Conservation (phyloP, 2,797 vertebrate genomes). For the Eulemur mongoz region DNA sequence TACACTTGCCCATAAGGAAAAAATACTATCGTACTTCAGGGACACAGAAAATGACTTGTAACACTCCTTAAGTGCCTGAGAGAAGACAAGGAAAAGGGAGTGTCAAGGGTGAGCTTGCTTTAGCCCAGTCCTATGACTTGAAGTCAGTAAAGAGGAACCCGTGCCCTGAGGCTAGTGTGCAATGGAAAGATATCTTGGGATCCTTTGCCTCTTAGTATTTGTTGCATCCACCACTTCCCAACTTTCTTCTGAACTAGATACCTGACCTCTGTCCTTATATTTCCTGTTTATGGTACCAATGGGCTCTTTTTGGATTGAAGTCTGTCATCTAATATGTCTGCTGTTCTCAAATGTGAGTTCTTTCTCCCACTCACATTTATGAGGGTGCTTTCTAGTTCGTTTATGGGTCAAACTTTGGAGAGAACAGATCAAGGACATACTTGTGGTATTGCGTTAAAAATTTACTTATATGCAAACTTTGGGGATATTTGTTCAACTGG, state of each 20-base stretch:
- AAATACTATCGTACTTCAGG: background rate
- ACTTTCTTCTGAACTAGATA: background rate
- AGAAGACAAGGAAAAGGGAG: background rate
- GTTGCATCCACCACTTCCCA: background rate
- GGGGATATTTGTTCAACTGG: background rate
- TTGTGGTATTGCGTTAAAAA: background rate
- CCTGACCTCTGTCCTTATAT: background rate
- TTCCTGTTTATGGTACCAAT: background rate
- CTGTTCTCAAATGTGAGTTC: background rate
- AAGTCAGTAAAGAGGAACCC: background rate
- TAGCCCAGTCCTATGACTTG: background rate
- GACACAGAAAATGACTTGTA: background rate
- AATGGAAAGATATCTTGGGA: background rate
- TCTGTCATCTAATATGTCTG: background rate
- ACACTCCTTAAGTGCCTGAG: background rate
- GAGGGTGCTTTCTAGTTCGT: background rate
- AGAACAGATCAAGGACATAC: constrained; percentile 9
- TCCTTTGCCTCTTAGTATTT: background rate
- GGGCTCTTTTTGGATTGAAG: background rate
- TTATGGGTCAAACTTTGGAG: constrained; percentile 25
- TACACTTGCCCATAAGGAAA: background rate
- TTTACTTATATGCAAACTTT: constrained; percentile 43
- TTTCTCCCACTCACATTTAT: background rate
- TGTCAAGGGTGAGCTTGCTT: background rate
- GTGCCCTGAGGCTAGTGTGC: background rate